phyloP scores from a whole-genome alignment of 2,888 invertebrate species.

The Pyrrhosoma nymphula region DNA sequence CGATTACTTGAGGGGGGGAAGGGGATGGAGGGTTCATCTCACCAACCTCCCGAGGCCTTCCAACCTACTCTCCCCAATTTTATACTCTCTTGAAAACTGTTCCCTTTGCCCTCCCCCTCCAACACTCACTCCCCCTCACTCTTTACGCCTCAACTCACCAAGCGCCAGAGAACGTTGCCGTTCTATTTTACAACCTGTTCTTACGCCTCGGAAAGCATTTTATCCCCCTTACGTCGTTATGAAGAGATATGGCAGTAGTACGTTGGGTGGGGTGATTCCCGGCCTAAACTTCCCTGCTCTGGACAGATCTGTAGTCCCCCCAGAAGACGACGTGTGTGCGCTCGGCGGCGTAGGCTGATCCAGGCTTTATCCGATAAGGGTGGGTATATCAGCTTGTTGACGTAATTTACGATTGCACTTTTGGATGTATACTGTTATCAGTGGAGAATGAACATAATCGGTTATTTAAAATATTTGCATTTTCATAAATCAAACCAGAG shows the following conservation, averaged over 20 bases:
- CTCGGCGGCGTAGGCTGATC: too few relatives aligned
- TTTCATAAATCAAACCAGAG: too few relatives aligned
- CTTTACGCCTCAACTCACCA: not conserved
- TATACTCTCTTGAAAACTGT: not conserved
- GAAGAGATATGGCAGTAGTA: not conserved
- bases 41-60: not conserved
- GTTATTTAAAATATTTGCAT: too few relatives aligned
- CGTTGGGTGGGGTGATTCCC: not conserved
- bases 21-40: not conserved
- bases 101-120: not conserved
- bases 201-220: not conserved
- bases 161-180: not conserved
- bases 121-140: not conserved
- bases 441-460: too few relatives aligned
- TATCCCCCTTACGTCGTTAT: not conserved
- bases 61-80: not conserved
- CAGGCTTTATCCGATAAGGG: too few relatives aligned
- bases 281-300: too few relatives aligned
- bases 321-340: too few relatives aligned
- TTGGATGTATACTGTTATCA: too few relatives aligned
- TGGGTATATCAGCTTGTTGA: too few relatives aligned
- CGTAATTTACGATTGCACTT: too few relatives aligned
- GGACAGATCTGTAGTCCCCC: too few relatives aligned
- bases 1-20: not conserved
- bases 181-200: constrained; percentile 18